Base-by-base conservation (phyloP, 2,113 vertebrate species). In the Trogon melanurus region DNA sequence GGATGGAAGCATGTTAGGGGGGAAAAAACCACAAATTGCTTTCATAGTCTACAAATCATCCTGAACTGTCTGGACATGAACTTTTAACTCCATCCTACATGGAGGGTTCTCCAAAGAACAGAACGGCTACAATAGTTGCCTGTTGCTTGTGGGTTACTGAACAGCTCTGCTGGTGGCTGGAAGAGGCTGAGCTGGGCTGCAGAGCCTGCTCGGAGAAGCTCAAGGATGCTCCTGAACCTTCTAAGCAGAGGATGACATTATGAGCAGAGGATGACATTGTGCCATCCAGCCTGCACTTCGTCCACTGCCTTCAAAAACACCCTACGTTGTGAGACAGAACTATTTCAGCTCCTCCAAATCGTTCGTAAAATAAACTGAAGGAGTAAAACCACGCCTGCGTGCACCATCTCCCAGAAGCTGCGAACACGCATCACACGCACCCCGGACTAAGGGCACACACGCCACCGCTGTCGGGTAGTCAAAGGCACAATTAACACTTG, bases 1-100 rank as follows among this genome's bases (percentile, higher is more conserved):
- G 16, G 48, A 60, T 0, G 0, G n/a, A 71, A 80, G 15, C 0
- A 0, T 41, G 62, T 44, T 45, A 48, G 11, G 81, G 27, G 22
- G 4, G 11, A 41, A 41, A 41, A 41, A 41, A 41, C 64, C 0
- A 32, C 10, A 72, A 85, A 57, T 26, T 26, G 71, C 16, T 79
- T 75, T 75, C 32, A 29, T 9, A 64, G 72, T 29, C 44, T 56
- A 38, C 71, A 85, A 85, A 67, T 67, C 50, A 75, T 16, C 45
- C 53, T 61, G n/a, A 85, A 47, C 9, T 60, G 72, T 29, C 38
- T 30, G 48, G n/a, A 66, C 16, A 11, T 22, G 9, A 87, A 65
- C 56, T 79, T 70, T 27, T 44, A 89, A 51, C 50, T 75, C 56
- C 71, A 54, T 61, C 58, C 57, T 69, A 34, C 23, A 15, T 1